Base-by-base conservation (phyloP, 2,888 invertebrate genomes). In the Amphipyra berbera region DNA sequence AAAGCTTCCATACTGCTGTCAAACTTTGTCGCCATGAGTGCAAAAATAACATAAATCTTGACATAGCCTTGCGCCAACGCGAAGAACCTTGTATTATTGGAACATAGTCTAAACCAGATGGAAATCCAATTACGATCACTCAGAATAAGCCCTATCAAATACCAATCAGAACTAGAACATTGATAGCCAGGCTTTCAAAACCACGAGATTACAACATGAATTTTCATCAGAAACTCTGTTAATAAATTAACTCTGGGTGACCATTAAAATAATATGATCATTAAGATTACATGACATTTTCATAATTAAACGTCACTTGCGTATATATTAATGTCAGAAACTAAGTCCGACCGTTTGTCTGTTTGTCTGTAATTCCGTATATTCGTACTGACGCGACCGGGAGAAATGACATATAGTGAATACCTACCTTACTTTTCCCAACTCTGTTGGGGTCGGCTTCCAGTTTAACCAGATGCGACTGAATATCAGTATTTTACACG, bases 251-350 rank as follows among this genome's bases (percentile, higher is more conserved):
- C 50, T 50, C 49, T 15, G 8, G n/a, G 8, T 56, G 47, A n/a
- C 33, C 56, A 72, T 73, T 77, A 77, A 70, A 73, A 63, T 78
- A 79, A 73, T 73, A 73, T 73, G 46, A 44, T 66, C 65, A 78
- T 78, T 79, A 76, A 57, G 27, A 6, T 30, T 54, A 68, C 59
- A 61, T 58, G 80, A 68, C 78, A 66, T 42, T 54, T 56, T 68
- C 63, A 61, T 77, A 79, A 79, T 79, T 77, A 71, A 21, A 55
- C 13, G 63, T 73, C 68, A 77, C 48, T 46, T 61, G 47, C 41
- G 15, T 44, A 61, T 63, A 61, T 54, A 63, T 76, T 61, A 58
- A 57, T 55, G 69, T 53, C 68, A 58, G 40, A 66, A 50, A 60
- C 61, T 50, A 59, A 59, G 61, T 12, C 3, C 8, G 21, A 30